phyloP scores from a whole-genome alignment of 1,140 invertebrate species.

The Euura lappo region DNA sequence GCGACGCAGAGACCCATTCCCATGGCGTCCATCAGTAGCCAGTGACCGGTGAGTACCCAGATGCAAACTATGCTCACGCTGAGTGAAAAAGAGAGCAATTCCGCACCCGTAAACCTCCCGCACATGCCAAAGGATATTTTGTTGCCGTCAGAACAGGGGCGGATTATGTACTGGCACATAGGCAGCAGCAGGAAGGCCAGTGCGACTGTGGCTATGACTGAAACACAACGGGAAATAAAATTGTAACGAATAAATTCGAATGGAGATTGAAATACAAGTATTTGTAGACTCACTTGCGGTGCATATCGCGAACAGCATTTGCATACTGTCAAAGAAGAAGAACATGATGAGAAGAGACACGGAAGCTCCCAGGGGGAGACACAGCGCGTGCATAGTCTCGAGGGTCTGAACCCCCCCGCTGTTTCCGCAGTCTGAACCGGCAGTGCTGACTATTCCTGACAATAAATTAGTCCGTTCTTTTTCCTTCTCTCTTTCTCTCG shows the following conservation, averaged over 20 bases:
- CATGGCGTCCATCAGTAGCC: slow-evolving; percentile 97
- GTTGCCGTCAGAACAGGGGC: slow-evolving; percentile 84
- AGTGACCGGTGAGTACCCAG: slow-evolving; percentile 96
- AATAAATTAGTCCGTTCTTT: slow-evolving; percentile 71
- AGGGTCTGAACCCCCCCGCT: slow-evolving; percentile 86
- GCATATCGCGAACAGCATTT: slow-evolving; percentile 96
- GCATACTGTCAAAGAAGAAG: slow-evolving; percentile 99
- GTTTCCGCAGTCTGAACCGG: slow-evolving; percentile 41
- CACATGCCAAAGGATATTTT: slow-evolving; percentile 92
- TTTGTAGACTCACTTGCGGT: slow-evolving; percentile 88
- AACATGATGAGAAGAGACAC: slow-evolving; percentile 97
- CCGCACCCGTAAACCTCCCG: slow-evolving; percentile 90
- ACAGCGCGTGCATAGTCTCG: slow-evolving; percentile 96
- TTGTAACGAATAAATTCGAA: background rate
- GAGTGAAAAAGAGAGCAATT: slow-evolving; percentile 90
- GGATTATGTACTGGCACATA: slow-evolving; percentile 95
- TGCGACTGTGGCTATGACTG: slow-evolving; percentile 96
- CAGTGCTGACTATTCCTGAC: slow-evolving; percentile 54
- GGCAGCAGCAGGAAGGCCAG: slow-evolving; percentile 94
- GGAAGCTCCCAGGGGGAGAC: slow-evolving; percentile 94
- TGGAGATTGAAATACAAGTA: background rate
- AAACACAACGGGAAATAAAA: slow-evolving; percentile 47
- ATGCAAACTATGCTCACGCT: slow-evolving; percentile 94
- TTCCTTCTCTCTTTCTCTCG: slow-evolving; percentile 82
- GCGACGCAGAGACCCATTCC: slow-evolving; percentile 98